A percentile compares a stretch with the other conserved stretches of the same genome.
These are phyloP conservation scores for Tragelaphus imberbis DNA, from an alignment of 2,113 vertebrate species.

Conservation along the genomic window DNA sequence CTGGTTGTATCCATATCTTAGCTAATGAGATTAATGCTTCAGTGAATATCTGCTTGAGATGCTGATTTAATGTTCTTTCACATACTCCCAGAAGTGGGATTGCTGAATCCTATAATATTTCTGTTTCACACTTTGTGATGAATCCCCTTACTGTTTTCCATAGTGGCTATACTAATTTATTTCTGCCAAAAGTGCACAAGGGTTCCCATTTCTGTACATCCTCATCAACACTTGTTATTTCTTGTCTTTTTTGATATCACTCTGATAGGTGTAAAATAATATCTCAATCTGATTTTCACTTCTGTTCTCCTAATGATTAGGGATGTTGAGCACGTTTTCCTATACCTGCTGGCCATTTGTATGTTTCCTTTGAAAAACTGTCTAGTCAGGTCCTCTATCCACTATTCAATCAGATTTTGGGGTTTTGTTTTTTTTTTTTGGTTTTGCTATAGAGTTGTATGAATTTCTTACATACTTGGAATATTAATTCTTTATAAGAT, in stretches of 20 bases:
- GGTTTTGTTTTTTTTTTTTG: not conserved
- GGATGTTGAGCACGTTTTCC: not conserved
- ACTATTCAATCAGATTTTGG: not conserved
- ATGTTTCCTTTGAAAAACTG: not conserved
- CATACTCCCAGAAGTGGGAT: not conserved
- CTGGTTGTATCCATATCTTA: not conserved
- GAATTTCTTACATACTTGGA: not conserved
- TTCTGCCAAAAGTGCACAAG: not conserved
- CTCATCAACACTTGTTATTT: not conserved
- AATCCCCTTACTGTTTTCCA: not conserved
- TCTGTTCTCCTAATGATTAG: not conserved
- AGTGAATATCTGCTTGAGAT: not conserved
- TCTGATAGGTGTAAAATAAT: not conserved
- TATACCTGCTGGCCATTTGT: not conserved
- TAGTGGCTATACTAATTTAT: not conserved
- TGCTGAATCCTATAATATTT: not conserved
- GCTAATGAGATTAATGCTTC: not conserved
- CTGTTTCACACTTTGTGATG: not conserved
- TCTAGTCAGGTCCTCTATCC: not conserved
- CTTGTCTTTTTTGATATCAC: not conserved
- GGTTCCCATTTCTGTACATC: not conserved
- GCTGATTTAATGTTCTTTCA: not conserved
- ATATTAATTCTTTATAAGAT: not conserved
- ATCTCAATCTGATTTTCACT: not conserved
- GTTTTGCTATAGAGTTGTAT: not conserved